These are phyloP conservation scores for Periophthalmus modestus DNA, from an alignment of 2,113 vertebrate genomes.

Conservation along the genomic window DNA sequence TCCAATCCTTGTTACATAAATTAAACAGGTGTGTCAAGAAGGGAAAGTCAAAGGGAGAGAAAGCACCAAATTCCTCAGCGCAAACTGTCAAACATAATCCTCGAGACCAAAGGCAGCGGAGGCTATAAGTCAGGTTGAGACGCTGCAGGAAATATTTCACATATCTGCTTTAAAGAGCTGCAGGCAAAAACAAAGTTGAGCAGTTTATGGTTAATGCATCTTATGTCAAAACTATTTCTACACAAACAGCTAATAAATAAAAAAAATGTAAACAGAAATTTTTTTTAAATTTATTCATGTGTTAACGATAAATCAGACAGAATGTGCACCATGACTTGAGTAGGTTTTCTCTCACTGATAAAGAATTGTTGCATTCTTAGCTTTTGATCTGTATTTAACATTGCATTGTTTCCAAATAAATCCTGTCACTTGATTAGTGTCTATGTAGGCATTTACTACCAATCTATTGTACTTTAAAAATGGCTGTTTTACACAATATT, in stretches of 20 bases:
- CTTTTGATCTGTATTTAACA: background rate
- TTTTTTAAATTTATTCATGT: no score
- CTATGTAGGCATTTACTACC: background rate
- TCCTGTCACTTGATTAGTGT: background rate
- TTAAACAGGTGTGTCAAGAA: slow-evolving; percentile 14
- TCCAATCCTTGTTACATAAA: slow-evolving; percentile 19
- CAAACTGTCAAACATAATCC: slow-evolving; percentile 45
- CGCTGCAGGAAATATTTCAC: slow-evolving; percentile 13
- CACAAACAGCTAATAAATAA: background rate
- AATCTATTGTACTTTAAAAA: background rate
- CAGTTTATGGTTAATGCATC: background rate
- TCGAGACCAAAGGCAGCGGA: slow-evolving; percentile 9
- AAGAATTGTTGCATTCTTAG: background rate
- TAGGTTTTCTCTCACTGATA: background rate
- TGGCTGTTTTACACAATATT: no score
- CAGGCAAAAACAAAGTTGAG: background rate
- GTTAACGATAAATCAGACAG: background rate
- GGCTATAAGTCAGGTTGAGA: background rate
- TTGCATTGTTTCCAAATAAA: background rate
- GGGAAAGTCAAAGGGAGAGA: slow-evolving; percentile 23
- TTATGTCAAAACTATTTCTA: background rate
- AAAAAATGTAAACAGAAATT: background rate
- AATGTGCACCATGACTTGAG: background rate
- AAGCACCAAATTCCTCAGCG: slow-evolving; percentile 32
- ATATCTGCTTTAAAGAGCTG: slow-evolving; percentile 11